A percentile compares a stretch with the other conserved stretches of the same genome.
These are phyloP conservation scores for Prietella phreatophila DNA, from an alignment of 2,113 vertebrate genomes.

Conservation along the genomic window DNA sequence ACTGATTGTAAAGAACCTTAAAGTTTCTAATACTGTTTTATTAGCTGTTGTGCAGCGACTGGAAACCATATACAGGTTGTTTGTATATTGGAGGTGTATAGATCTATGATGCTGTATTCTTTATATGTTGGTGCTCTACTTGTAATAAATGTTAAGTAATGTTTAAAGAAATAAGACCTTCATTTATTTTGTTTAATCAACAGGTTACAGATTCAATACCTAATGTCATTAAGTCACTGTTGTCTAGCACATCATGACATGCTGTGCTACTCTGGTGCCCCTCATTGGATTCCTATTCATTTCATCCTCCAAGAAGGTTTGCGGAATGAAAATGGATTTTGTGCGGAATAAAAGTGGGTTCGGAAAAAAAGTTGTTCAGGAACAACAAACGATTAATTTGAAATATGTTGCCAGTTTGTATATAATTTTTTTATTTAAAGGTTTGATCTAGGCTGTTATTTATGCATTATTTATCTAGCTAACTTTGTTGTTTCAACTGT, in stretches of 20 bases:
- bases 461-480: neutral
- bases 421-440: neutral
- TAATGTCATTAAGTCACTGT: neutral
- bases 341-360: neutral
- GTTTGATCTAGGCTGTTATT: neutral
- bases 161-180: constrained; percentile 71
- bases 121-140: constrained; percentile 58
- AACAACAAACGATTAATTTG: neutral
- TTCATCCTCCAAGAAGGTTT: neutral
- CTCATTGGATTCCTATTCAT: neutral
- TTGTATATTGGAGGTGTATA: constrained; percentile 62
- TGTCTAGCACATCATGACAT: neutral
- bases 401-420: neutral
- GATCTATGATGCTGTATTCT: constrained; percentile 58
- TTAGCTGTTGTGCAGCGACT: constrained; percentile 61
- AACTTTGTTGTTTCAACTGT: neutral
- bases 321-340: neutral
- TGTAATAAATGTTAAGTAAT: constrained; percentile 51
- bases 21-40: constrained; percentile 46
- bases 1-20: constrained; percentile 41
- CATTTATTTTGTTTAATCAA: constrained; percentile 39
- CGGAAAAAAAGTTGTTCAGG: too few species aligned
- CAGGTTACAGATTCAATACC: neutral
- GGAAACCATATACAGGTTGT: constrained; percentile 57
- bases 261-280: neutral